phyloP scores from a whole-genome alignment of 2,113 vertebrate genomes.

The Indicator indicator region DNA sequence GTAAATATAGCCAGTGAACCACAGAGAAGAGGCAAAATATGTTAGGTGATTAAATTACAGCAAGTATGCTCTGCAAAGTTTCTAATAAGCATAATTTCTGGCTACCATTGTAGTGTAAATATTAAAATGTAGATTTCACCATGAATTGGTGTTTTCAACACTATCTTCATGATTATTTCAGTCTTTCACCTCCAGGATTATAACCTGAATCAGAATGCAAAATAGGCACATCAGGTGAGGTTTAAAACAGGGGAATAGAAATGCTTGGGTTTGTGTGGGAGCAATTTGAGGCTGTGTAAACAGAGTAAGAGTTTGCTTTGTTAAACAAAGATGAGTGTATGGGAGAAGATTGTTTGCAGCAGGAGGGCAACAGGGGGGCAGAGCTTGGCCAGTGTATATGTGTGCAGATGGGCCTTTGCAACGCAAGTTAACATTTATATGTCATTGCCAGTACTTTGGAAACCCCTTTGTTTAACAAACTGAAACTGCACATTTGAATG shows the following conservation, averaged over 20 bases:
- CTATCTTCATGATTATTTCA: constrained; percentile 42
- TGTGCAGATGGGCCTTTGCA: background rate
- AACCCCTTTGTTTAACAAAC: background rate
- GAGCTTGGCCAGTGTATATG: background rate
- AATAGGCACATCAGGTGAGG: background rate
- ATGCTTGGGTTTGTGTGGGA: background rate
- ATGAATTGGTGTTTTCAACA: constrained; percentile 50
- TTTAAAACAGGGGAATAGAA: constrained; percentile 6
- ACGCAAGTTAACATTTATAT: background rate
- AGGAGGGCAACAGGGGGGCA: background rate
- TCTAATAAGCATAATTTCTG: constrained; percentile 65
- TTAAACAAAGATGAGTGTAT: background rate
- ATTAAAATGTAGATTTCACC: constrained; percentile 49
- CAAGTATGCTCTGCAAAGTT: constrained; percentile 27
- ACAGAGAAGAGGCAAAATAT: constrained; percentile 6
- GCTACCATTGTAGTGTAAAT: constrained; percentile 11
- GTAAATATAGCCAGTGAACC: constrained; percentile 53
- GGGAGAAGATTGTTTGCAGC: background rate
- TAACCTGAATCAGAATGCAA: constrained; percentile 38
- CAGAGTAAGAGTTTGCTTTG: background rate
- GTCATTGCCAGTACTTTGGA: background rate
- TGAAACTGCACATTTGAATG: background rate
- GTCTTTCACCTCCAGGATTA: background rate
- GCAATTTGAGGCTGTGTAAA: constrained; percentile 46
- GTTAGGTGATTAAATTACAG: constrained; percentile 49